phyloP scores from a whole-genome alignment of 2,888 invertebrate genomes.

The Synergus japonicus region DNA sequence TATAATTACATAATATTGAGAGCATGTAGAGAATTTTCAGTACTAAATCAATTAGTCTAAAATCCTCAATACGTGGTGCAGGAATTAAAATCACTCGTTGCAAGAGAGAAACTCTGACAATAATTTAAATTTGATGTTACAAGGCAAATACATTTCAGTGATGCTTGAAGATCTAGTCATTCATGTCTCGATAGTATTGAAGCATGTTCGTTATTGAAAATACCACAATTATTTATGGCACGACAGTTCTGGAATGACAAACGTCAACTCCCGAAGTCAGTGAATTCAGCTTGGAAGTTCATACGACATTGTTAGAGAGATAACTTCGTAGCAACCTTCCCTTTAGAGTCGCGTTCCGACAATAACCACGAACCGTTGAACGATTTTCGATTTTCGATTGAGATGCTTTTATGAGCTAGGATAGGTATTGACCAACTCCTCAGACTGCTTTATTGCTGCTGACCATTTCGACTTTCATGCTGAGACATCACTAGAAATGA shows the following conservation, averaged over 20 bases:
- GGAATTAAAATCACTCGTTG: too few species aligned
- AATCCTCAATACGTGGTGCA: too few species aligned
- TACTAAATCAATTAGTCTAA: not conserved
- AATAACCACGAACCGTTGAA: not conserved
- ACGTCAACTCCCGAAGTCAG: not conserved
- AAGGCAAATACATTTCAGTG: too few species aligned
- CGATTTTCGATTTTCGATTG: not conserved
- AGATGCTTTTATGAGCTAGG: not conserved
- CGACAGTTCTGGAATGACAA: not conserved
- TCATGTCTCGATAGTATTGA: too few species aligned
- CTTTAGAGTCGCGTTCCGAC: not conserved
- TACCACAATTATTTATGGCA: not conserved
- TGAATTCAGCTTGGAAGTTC: not conserved
- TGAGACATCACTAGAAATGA: not conserved
- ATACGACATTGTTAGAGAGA: not conserved
- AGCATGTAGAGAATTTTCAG: not conserved
- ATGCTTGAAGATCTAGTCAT: too few species aligned
- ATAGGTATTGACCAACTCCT: not conserved
- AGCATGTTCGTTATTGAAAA: too few species aligned
- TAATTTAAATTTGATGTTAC: too few species aligned
- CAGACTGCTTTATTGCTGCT: slow-evolving; percentile 14
- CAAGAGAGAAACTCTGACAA: too few species aligned
- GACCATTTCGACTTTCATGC: not conserved
- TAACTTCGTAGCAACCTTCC: not conserved
- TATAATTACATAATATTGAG: not conserved